These are phyloP conservation scores for Peromyscus polionotus DNA, from an alignment of 2,113 vertebrate genomes.

Conservation along the genomic window DNA sequence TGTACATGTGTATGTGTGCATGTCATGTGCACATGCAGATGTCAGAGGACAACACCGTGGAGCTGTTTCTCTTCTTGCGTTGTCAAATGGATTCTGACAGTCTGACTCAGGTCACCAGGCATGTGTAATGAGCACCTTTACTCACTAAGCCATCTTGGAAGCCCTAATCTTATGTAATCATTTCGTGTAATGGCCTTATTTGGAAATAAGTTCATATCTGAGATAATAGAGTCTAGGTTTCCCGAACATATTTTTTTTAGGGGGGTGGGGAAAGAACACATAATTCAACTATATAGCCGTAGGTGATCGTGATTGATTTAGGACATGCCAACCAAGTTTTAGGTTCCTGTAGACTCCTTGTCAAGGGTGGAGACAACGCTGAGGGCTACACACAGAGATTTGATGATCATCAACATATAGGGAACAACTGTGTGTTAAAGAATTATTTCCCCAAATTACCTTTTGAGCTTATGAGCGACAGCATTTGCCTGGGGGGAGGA, in stretches of 20 bases:
- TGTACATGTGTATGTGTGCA: not conserved
- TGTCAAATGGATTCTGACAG: not conserved
- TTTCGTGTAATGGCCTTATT: not conserved
- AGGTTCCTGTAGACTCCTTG: not conserved
- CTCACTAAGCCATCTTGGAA: too few relatives aligned
- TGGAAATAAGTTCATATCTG: constrained; percentile 28
- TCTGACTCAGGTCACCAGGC: not conserved
- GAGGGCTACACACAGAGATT: not conserved
- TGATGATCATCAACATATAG: not conserved
- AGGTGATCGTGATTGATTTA: not conserved
- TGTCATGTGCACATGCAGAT: too few relatives aligned
- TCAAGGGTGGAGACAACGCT: not conserved
- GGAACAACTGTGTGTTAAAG: not conserved
- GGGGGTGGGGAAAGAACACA: not conserved
- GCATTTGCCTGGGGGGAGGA: constrained; percentile 24
- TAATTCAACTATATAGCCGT: not conserved
- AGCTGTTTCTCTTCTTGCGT: not conserved
- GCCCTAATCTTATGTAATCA: not conserved
- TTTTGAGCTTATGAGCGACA: not conserved
- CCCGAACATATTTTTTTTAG: not conserved
- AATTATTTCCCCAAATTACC: not conserved
- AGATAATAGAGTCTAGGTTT: not conserved
- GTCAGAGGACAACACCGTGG: not conserved
- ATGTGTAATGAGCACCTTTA: not conserved
- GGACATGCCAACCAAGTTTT: constrained; percentile 18